Percentiles rank a stretch among this genome's conserved stretches.
Evolutionary conservation across 2,113 vertebrate species (phyloP).

Genomic region (Mobula hypostoma): DNA sequence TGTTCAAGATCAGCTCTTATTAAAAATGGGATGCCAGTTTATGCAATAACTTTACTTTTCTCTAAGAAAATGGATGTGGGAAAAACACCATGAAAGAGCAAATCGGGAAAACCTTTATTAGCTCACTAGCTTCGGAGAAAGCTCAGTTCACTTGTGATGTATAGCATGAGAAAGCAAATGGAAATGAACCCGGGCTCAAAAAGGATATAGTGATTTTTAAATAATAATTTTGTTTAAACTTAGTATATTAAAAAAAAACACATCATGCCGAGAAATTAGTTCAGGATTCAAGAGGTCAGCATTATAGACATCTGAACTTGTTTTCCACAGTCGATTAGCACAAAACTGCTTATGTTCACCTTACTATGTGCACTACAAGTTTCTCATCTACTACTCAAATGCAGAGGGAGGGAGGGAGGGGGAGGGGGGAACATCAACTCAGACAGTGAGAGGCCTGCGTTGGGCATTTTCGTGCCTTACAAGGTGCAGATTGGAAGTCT

Average conservation of each 20-base stretch:
- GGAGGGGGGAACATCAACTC: too few relatives aligned
- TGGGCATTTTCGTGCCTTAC: too few relatives aligned
- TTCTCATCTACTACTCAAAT: too few relatives aligned
- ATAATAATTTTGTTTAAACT: neutral
- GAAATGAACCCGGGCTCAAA: neutral
- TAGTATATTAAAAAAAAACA: too few relatives aligned
- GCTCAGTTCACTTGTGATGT: neutral
- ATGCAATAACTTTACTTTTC: neutral
- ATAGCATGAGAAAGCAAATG: neutral
- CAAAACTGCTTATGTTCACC: too few relatives aligned
- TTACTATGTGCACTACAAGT: too few relatives aligned
- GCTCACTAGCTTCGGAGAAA: neutral
- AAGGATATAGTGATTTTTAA: too few relatives aligned
- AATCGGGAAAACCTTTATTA: neutral
- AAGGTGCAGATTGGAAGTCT: too few relatives aligned
- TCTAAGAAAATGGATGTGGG: neutral
- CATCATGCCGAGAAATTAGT: neutral
- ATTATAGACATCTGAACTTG: too few relatives aligned
- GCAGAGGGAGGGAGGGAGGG: too few relatives aligned
- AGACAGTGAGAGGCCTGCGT: too few relatives aligned
- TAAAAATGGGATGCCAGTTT: neutral
- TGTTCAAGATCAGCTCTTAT: neutral
- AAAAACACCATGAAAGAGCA: neutral
- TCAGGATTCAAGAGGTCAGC: neutral
- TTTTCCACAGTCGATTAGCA: too few relatives aligned